phyloP scores from a whole-genome alignment of 1,140 invertebrate genomes.

The Drosophila lowei region DNA sequence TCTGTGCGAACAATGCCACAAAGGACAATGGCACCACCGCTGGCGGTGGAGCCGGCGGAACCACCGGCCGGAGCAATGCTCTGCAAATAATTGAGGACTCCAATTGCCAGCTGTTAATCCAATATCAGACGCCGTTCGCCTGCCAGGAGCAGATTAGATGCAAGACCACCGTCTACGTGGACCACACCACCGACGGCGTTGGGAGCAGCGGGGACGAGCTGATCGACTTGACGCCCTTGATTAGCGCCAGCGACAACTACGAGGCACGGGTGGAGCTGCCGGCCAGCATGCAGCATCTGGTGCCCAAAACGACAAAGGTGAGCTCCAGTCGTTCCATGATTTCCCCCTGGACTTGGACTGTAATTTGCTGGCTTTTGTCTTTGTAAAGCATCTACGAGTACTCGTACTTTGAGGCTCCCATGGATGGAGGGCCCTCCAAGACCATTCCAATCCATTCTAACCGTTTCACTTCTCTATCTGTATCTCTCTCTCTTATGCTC shows the following conservation, averaged over 20 bases:
- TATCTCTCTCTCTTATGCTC: background rate
- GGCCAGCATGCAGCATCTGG: constrained; percentile 45
- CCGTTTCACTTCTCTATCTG: constrained; percentile 5
- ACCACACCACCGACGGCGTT: constrained; percentile 57
- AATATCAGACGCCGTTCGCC: constrained; percentile 83
- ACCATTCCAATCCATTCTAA: background rate
- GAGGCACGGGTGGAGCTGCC: constrained; percentile 79
- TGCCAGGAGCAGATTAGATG: constrained; percentile 83
- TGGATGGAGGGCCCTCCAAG: too few species aligned
- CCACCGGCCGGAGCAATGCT: constrained; percentile 28
- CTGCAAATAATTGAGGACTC: constrained; percentile 83
- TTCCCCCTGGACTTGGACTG: constrained; percentile 26
- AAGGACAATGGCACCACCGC: constrained; percentile 53
- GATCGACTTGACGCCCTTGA: constrained; percentile 83
- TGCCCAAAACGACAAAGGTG: constrained; percentile 77
- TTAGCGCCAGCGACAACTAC: constrained; percentile 83
- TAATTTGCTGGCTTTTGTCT: constrained; percentile 60
- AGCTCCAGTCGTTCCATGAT: constrained; percentile 40
- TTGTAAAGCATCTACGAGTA: constrained; percentile 1
- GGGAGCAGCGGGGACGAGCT: constrained; percentile 56
- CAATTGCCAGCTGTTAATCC: constrained; percentile 83
- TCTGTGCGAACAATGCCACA: constrained; percentile 82
- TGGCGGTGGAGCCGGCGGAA: background rate
- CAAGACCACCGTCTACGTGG: constrained; percentile 54
- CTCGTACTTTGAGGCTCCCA: background rate